Conservation (phyloP, 2,888 invertebrate genomes). For the Pristionchus mayeri region DNA sequence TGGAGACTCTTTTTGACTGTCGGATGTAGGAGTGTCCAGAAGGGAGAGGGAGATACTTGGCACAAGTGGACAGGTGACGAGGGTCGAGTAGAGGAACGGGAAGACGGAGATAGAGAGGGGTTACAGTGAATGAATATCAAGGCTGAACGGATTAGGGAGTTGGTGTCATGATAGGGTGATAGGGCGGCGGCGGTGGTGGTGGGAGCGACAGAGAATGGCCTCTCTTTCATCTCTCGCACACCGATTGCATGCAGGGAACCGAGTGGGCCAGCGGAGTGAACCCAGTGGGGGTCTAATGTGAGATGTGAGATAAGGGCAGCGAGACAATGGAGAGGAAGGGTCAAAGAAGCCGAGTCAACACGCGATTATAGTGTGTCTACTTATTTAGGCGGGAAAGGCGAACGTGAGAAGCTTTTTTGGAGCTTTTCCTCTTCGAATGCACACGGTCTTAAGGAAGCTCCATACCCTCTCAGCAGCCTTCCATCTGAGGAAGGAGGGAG, state of each 20-base stretch:
- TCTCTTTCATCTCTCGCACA: background rate
- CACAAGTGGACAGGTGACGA: background rate
- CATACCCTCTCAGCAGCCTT: no score
- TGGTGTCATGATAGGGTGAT: background rate
- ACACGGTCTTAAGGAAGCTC: no score
- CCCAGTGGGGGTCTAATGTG: background rate
- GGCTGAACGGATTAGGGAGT: background rate
- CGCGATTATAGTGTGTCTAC: background rate
- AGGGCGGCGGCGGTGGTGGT: no score
- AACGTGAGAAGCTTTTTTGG: background rate
- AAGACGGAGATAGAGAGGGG: background rate
- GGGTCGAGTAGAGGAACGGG: background rate
- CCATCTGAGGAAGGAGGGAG: background rate
- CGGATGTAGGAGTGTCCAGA: background rate
- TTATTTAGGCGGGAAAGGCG: background rate
- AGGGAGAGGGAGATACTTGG: constrained; percentile 1
- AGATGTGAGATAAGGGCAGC: background rate
- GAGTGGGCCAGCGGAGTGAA: background rate
- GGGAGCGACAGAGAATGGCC: background rate
- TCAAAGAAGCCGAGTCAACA: background rate
- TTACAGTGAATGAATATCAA: background rate
- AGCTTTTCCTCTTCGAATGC: no score
- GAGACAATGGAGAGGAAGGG: background rate
- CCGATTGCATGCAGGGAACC: no score
- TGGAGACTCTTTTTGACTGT: no score